A percentile compares a stretch with the other conserved stretches of the same genome.
Evolutionary conservation across 1,140 invertebrate species (phyloP).

Genomic region (Sycobia sp.): DNA sequence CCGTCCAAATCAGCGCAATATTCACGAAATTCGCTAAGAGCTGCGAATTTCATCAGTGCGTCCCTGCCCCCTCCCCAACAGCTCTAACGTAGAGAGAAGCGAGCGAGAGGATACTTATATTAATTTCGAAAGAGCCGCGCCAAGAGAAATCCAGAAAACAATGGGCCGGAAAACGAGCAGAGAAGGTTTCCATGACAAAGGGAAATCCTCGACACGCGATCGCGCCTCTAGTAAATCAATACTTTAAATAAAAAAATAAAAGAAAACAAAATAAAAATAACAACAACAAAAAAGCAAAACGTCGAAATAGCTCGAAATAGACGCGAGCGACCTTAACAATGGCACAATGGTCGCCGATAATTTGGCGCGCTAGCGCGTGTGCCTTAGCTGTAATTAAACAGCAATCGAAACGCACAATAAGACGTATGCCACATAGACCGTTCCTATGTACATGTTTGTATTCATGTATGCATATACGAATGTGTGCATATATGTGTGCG

Average conservation of each 20-base stretch:
- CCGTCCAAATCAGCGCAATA: too few species aligned
- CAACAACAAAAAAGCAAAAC: too few species aligned
- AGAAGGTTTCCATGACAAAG: constrained; percentile 1
- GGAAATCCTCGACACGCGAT: not conserved
- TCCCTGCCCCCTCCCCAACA: too few species aligned
- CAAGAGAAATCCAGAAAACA: constrained; percentile 17
- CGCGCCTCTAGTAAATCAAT: constrained; percentile 6
- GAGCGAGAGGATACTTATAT: not conserved
- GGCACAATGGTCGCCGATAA: constrained; percentile 15
- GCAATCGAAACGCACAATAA: not conserved
- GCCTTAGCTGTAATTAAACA: constrained; percentile 10
- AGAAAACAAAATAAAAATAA: not conserved
- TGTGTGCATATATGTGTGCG: too few species aligned
- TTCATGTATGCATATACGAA: too few species aligned
- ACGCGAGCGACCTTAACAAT: not conserved
- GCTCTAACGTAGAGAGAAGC: too few species aligned
- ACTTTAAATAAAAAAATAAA: not conserved
- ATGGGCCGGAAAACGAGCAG: not conserved
- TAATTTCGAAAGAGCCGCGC: constrained; percentile 16
- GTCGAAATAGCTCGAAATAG: too few species aligned
- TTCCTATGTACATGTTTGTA: too few species aligned
- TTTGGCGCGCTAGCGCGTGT: not conserved
- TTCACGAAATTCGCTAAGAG: too few species aligned
- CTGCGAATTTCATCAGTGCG: too few species aligned
- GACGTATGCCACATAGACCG: too few species aligned